A percentile compares a stretch with the other conserved stretches of the same genome.
Evolutionary conservation across 2,113 vertebrate species (phyloP).

Genomic region (Antechinus flavipes): DNA sequence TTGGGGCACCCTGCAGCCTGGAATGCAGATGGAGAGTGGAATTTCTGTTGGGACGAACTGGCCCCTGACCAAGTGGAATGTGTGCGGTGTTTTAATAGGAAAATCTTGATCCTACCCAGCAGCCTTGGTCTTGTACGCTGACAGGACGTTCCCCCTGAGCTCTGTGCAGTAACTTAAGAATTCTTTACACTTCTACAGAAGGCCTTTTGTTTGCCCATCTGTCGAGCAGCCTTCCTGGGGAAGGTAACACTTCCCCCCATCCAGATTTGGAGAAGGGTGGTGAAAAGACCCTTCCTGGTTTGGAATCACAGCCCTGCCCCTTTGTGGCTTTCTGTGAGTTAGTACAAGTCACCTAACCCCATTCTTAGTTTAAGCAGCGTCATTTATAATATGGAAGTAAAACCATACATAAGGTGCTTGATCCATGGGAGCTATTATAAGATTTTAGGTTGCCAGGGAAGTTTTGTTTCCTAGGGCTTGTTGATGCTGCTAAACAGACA

Average conservation of each 20-base stretch:
- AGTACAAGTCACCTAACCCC: neutral
- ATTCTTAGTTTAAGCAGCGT: neutral
- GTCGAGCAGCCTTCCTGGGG: neutral
- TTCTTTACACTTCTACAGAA: neutral
- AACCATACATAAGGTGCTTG: neutral
- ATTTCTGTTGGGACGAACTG: neutral
- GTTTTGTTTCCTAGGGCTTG: neutral
- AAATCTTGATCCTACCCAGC: constrained; percentile 7
- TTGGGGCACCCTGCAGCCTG: neutral
- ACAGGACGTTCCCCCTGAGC: neutral
- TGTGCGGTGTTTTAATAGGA: neutral
- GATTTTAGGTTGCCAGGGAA: neutral
- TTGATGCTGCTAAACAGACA: constrained; percentile 4
- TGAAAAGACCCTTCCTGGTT: neutral
- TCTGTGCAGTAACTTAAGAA: neutral
- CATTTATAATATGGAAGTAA: neutral
- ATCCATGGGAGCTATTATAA: neutral
- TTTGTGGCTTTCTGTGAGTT: neutral
- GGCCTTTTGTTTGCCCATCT: neutral
- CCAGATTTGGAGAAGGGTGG: neutral
- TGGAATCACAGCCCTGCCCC: neutral
- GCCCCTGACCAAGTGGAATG: neutral
- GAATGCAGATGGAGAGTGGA: neutral
- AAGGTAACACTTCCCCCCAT: neutral
- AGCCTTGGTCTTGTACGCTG: neutral